phyloP scores from a whole-genome alignment of 1,140 invertebrate species.

The Lethrus apterus region DNA sequence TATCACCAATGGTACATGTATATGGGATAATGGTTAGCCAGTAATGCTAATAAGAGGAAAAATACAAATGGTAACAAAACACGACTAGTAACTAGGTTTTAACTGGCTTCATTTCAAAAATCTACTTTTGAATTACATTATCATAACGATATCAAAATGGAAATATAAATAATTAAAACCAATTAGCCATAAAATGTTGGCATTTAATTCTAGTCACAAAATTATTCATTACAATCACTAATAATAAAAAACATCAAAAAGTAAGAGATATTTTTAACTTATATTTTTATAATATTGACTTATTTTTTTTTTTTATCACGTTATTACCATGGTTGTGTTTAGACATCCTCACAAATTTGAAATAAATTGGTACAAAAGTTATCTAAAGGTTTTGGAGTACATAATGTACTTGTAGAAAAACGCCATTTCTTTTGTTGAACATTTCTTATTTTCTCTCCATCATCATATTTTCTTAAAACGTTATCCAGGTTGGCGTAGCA shows the following conservation, averaged over 20 bases:
- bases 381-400: constrained; percentile 10
- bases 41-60: no score
- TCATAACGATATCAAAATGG: no score
- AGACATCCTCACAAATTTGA: constrained; percentile 12
- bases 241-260: background rate
- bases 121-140: no score
- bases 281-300: constrained; percentile 1
- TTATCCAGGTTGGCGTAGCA: constrained; percentile 5
- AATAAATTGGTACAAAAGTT: constrained; percentile 11
- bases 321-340: background rate
- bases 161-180: no score
- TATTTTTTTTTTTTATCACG: background rate
- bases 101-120: no score
- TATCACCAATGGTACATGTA: no score
- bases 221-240: no score
- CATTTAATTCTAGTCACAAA: no score
- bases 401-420: constrained; percentile 9
- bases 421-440: constrained; percentile 8
- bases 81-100: no score
- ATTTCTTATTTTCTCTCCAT: constrained; percentile 1
- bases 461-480: constrained; percentile 10
- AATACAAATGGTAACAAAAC: no score
- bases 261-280: background rate
- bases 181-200: no score
- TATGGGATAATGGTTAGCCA: no score